Evolutionary conservation across 1,140 invertebrate genomes (phyloP).

Genomic region (Zaprionus africanus): DNA sequence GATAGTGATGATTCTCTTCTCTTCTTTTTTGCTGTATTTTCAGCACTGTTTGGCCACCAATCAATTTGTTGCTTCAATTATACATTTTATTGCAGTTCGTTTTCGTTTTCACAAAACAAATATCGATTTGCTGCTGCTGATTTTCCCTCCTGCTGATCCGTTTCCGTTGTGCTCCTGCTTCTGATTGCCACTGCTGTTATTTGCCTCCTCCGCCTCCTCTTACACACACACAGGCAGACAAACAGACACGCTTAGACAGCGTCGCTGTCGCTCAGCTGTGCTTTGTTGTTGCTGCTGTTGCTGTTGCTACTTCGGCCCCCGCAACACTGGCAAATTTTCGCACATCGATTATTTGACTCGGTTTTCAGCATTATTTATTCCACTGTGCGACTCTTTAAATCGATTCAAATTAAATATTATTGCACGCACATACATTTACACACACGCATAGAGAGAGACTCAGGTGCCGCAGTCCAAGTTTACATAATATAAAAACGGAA

Average conservation of each 20-base stretch:
- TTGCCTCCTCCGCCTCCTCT: constrained; percentile 38
- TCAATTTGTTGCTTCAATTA: constrained; percentile 53
- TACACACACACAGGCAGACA: constrained; percentile 21
- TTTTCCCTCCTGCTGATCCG: constrained; percentile 22
- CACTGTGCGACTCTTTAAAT: background rate
- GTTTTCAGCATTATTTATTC: constrained; percentile 42
- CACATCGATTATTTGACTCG: constrained; percentile 69
- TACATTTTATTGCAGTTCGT: constrained; percentile 70
- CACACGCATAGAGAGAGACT: background rate
- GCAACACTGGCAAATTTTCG: constrained; percentile 46
- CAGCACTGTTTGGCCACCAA: constrained; percentile 24
- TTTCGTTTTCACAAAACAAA: constrained; percentile 49
- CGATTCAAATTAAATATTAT: constrained; percentile 17
- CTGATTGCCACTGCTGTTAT: constrained; percentile 38
- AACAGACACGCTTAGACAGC: constrained; percentile 28
- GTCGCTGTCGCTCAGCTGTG: constrained; percentile 64
- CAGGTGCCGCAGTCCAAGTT: constrained; percentile 11
- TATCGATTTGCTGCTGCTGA: constrained; percentile 61
- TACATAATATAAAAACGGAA: constrained; percentile 41
- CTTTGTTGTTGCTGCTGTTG: constrained; percentile 48
- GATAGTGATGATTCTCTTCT: background rate
- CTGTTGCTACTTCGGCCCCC: constrained; percentile 24
- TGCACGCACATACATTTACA: constrained; percentile 23
- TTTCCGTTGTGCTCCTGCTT: constrained; percentile 26
- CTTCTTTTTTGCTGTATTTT: background rate